Percentiles rank a stretch among this genome's conserved stretches.
Evolutionary conservation across 1,140 invertebrate genomes (phyloP).

Genomic region (Bombus waltoni): DNA sequence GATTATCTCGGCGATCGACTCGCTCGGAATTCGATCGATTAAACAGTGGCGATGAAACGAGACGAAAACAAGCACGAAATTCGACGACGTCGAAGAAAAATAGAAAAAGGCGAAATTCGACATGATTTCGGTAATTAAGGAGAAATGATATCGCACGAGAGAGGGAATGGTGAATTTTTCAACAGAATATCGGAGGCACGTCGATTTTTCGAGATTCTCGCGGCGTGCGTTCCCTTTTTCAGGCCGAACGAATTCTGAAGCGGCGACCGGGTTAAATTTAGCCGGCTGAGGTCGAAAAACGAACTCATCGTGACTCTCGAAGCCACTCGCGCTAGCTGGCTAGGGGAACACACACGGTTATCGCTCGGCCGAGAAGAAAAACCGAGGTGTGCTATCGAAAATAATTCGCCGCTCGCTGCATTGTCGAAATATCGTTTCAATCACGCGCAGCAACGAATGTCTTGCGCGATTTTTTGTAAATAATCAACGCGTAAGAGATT

Average conservation of each 20-base stretch:
- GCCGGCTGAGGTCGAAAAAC: conserved; percentile 33
- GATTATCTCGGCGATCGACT: conserved; percentile 52
- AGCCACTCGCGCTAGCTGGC: conserved; percentile 32
- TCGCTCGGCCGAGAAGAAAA: neutral
- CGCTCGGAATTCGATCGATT: conserved; percentile 61
- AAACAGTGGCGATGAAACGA: conserved; percentile 21
- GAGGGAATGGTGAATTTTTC: neutral
- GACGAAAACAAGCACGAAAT: neutral
- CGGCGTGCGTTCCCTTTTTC: conserved; percentile 30
- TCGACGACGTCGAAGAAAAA: neutral
- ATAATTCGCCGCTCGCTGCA: neutral
- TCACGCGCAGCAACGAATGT: neutral
- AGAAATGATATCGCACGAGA: too few species aligned
- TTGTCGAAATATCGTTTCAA: conserved; percentile 5
- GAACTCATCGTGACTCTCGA: conserved; percentile 47
- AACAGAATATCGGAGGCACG: neutral
- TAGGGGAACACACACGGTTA: conserved; percentile 31
- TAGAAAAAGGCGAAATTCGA: neutral
- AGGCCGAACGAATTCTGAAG: conserved; percentile 47
- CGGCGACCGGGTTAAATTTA: conserved; percentile 53
- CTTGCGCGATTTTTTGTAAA: neutral
- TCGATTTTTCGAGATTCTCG: conserved; percentile 40
- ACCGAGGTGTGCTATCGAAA: conserved; percentile 27
- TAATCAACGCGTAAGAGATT: neutral
- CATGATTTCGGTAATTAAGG: neutral